phyloP scores from a whole-genome alignment of 2,113 vertebrate species.

The Macaca mulatta region DNA sequence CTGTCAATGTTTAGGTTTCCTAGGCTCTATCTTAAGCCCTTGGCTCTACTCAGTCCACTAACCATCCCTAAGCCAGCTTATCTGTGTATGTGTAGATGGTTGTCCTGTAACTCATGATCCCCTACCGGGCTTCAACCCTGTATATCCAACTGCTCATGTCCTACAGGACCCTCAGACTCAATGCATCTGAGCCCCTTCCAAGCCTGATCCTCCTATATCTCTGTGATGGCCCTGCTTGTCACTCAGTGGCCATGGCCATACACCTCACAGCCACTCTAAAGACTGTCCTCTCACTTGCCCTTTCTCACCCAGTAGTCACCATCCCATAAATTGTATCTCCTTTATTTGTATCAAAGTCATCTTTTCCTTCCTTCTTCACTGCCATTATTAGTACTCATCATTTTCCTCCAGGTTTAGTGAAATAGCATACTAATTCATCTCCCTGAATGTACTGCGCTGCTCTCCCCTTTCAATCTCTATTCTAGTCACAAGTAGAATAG shows the following conservation, averaged over 20 bases:
- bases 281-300: neutral
- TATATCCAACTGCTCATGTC: no score
- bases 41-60: neutral
- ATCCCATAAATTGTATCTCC: neutral
- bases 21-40: neutral
- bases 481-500: neutral
- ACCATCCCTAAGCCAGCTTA: no score
- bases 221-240: neutral
- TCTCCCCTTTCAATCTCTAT: neutral
- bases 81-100: neutral
- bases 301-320: neutral
- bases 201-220: neutral
- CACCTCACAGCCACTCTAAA: neutral
- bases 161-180: neutral
- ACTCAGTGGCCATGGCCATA: neutral
- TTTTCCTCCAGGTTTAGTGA: neutral
- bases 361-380: neutral
- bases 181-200: neutral
- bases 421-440: neutral
- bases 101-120: neutral
- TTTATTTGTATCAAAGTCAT: neutral
- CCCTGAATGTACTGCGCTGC: fast-evolving
- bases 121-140: neutral
- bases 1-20: neutral
- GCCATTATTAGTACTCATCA: neutral